A percentile compares a stretch with the other conserved stretches of the same genome.
These are phyloP conservation scores for Coryphaenoides rupestris DNA, from an alignment of 2,113 vertebrate genomes.

Conservation along the genomic window DNA sequence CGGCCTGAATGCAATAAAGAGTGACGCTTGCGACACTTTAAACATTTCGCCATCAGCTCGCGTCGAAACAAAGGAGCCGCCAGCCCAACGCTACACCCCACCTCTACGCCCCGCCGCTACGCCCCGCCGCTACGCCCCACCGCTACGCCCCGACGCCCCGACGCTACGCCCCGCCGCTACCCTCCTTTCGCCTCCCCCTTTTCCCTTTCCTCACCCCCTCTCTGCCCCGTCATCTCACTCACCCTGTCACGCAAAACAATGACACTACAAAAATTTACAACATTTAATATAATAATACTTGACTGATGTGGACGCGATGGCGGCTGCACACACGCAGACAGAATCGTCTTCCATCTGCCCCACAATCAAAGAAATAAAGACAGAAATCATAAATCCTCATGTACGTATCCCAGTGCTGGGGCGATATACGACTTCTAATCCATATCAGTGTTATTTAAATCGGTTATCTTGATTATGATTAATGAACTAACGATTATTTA, in stretches of 20 bases:
- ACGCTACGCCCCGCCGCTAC: conserved; percentile 86
- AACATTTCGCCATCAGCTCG: conserved; percentile 81
- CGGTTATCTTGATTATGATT: no score
- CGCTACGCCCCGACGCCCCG: no score
- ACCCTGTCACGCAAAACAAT: conserved; percentile 88
- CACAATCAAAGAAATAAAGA: no score
- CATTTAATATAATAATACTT: conserved; percentile 69
- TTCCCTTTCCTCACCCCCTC: no score
- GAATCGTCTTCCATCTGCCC: conserved; percentile 60
- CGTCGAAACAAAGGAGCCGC: conserved; percentile 80
- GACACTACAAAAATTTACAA: conserved; percentile 57
- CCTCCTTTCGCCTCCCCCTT: conserved; percentile 78
- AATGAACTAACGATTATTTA: no score
- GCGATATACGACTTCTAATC: no score
- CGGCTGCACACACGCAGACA: no score
- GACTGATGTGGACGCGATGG: conserved; percentile 77
- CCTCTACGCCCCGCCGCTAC: no score
- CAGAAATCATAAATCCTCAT: conserved; percentile 32
- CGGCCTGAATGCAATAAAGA: conserved; percentile 82
- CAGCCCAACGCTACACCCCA: conserved; percentile 81
- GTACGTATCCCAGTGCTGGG: no score
- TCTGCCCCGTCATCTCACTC: conserved; percentile 84
- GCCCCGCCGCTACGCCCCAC: no score
- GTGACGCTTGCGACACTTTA: conserved; percentile 90
- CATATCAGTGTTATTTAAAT: no score